Evolutionary conservation across 2,113 vertebrate species (phyloP).

Genomic region (Synodontis membranacea): DNA sequence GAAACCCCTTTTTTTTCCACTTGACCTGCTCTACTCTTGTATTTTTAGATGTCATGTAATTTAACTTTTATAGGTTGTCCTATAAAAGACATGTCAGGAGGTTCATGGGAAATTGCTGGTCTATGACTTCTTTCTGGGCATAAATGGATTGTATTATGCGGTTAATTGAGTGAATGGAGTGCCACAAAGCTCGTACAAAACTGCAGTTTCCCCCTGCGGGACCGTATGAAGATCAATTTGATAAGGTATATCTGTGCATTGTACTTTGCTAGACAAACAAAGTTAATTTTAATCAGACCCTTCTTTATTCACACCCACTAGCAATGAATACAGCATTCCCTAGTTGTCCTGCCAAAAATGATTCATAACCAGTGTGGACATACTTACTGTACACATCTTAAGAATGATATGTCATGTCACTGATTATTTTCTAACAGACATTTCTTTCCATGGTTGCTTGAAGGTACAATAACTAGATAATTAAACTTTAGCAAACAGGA

Average conservation of each 20-base stretch:
- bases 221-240: conserved; percentile 60
- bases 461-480: conserved; percentile 26
- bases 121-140: conserved; percentile 51
- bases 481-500: conserved; percentile 6
- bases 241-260: conserved; percentile 44
- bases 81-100: conserved; percentile 50
- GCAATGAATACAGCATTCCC: neutral
- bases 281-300: conserved; percentile 47
- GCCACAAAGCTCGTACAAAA: conserved; percentile 51
- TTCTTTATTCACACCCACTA: conserved; percentile 31
- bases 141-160: conserved; percentile 59
- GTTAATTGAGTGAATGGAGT: conserved; percentile 62
- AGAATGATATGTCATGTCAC: neutral
- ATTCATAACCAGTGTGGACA: neutral
- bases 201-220: conserved; percentile 50
- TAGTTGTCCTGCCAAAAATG: conserved; percentile 7
- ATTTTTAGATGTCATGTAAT: conserved; percentile 39
- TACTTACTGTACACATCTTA: neutral
- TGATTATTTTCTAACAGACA: conserved; percentile 1
- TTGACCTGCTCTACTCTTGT: conserved; percentile 21
- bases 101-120: conserved; percentile 54
- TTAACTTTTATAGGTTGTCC: conserved; percentile 38
- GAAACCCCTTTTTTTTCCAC: conserved; percentile 20
- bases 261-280: conserved; percentile 46
- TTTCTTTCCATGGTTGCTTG: neutral